A percentile compares a stretch with the other conserved stretches of the same genome.
Evolutionary conservation across 2,797 vertebrate genomes (phyloP).

Genomic region (Gambelia wislizenii): DNA sequence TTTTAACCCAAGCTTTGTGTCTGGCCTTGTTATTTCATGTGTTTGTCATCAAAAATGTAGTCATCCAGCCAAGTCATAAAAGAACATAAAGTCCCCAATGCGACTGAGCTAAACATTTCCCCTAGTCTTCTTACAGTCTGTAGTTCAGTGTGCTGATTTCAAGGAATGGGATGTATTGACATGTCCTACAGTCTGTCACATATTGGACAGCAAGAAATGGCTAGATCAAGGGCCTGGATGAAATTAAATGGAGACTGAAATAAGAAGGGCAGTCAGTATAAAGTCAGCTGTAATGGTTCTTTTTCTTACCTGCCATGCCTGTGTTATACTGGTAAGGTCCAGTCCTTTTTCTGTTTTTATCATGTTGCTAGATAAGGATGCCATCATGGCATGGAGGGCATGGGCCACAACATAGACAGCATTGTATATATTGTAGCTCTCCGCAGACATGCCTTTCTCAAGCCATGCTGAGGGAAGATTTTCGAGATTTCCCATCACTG

Average conservation of each 20-base stretch:
- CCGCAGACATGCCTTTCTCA: not conserved
- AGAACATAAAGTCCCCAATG: too few species aligned
- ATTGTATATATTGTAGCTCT: constrained; percentile 31
- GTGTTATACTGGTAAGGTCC: not conserved
- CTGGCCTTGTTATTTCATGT: too few species aligned
- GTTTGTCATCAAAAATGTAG: too few species aligned
- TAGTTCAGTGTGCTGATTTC: too few species aligned
- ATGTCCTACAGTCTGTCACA: not conserved
- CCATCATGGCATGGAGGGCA: constrained; percentile 19
- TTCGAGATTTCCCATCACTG: not conserved
- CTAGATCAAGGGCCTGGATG: not conserved
- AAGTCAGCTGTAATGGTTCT: not conserved
- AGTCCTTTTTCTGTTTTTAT: not conserved
- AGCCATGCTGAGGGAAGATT: not conserved
- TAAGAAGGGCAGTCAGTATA: not conserved
- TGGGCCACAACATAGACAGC: constrained; percentile 32
- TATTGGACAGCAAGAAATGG: not conserved
- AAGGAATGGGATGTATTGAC: too few species aligned
- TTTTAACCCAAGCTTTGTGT: too few species aligned
- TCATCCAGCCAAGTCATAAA: too few species aligned
- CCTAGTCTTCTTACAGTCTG: too few species aligned
- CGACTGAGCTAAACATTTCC: too few species aligned
- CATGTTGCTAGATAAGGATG: not conserved
- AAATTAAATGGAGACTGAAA: not conserved
- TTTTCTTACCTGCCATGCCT: constrained; percentile 19